phyloP scores from a whole-genome alignment of 2,797 vertebrate species.

The Periparus ater region DNA sequence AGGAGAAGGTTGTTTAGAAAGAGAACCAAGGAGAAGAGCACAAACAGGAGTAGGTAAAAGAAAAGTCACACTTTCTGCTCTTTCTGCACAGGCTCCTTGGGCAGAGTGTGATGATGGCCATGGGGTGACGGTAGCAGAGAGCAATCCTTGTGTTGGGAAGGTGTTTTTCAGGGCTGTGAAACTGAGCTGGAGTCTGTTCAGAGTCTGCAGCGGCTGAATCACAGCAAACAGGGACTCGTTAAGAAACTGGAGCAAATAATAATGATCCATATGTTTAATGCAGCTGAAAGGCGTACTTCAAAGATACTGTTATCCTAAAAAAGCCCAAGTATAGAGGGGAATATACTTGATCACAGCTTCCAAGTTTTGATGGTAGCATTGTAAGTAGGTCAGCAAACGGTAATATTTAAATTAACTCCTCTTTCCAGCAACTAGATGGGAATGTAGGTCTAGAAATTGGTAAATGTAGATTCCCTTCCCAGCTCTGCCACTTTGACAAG shows the following conservation, averaged over 20 bases:
- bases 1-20: background rate
- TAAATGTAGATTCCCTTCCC: slow-evolving; percentile 32
- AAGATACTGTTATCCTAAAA: slow-evolving; percentile 49
- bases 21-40: background rate
- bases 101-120: rapidly evolving
- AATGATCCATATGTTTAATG: slow-evolving; percentile 52
- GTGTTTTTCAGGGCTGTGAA: background rate
- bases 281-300: slow-evolving; percentile 53
- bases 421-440: slow-evolving; percentile 48
- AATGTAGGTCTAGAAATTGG: slow-evolving; percentile 50
- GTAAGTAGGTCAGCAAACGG: slow-evolving; percentile 61
- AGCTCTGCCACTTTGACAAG: slow-evolving; percentile 52
- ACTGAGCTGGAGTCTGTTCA: background rate
- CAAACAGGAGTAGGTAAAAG: background rate
- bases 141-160: background rate
- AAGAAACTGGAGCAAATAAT: slow-evolving; percentile 62
- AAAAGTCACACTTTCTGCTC: background rate
- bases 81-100: background rate
- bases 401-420: slow-evolving; percentile 62
- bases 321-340: slow-evolving; percentile 15
- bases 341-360: background rate
- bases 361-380: background rate
- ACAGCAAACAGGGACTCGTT: slow-evolving; percentile 41
- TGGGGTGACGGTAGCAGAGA: background rate
- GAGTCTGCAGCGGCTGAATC: background rate